A percentile compares a stretch with the other conserved stretches of the same genome.
Evolutionary conservation across 2,113 vertebrate genomes (phyloP).

Genomic region (Sporophila hypoxantha): DNA sequence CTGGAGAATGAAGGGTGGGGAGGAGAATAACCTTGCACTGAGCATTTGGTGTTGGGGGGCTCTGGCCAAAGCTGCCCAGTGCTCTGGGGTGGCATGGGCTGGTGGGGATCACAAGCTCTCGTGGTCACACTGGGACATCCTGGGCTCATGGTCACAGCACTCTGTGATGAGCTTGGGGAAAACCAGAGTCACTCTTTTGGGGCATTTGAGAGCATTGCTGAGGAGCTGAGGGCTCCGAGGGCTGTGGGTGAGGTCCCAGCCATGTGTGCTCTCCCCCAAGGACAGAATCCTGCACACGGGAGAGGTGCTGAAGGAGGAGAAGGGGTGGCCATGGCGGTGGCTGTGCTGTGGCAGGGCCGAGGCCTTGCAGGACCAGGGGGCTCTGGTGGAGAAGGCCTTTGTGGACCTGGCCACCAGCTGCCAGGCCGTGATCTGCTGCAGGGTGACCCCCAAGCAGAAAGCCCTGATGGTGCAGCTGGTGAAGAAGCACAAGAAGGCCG

Average conservation of each 20-base stretch:
- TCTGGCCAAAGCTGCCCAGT: neutral
- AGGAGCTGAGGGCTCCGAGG: neutral
- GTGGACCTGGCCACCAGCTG: conserved; percentile 80
- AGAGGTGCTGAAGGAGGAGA: conserved; percentile 13
- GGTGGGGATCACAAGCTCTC: neutral
- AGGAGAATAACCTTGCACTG: neutral
- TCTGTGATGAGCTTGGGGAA: neutral
- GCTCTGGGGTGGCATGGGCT: neutral
- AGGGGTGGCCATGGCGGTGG: neutral
- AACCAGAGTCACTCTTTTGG: neutral
- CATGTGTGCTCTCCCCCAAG: neutral
- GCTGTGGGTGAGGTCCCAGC: neutral
- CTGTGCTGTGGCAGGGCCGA: neutral
- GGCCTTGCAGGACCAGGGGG: neutral
- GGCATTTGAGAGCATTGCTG: neutral
- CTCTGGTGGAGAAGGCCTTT: conserved; percentile 68
- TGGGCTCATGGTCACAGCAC: neutral
- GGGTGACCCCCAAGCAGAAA: conserved; percentile 91
- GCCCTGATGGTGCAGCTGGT: conserved; percentile 80
- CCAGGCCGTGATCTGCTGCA: conserved; percentile 89
- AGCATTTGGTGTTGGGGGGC: neutral
- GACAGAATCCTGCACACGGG: conserved; percentile 52
- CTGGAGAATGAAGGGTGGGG: neutral
- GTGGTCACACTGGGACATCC: neutral
- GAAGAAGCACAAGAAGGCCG: conserved; percentile 73